Conservation (phyloP, 2,113 vertebrate species). For the Eidolon helvum region DNA sequence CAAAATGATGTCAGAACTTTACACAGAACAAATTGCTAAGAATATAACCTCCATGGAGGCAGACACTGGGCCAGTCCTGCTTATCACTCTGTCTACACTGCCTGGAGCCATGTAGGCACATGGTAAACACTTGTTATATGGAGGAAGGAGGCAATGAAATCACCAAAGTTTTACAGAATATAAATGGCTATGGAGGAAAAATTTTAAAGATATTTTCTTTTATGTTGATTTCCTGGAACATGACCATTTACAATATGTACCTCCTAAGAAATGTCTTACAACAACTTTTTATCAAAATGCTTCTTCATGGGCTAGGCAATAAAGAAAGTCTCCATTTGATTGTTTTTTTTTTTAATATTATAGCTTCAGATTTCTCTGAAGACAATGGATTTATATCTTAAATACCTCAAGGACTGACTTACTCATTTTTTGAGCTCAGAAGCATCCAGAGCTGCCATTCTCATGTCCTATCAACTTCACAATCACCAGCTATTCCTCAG, state of each 20-base stretch:
- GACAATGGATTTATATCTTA: background rate
- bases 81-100: background rate
- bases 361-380: background rate
- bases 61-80: background rate
- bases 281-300: background rate
- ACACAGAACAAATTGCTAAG: background rate
- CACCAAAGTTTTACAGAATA: background rate
- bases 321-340: background rate
- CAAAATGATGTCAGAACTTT: background rate
- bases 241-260: background rate
- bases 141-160: background rate
- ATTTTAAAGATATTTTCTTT: background rate
- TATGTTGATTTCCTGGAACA: background rate
- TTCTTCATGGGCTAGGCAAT: background rate
- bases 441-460: background rate
- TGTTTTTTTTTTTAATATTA: background rate
- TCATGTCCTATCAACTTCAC: background rate
- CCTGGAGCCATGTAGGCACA: background rate
- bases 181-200: background rate
- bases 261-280: background rate
- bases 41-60: background rate
- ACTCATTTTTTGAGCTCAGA: background rate
- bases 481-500: background rate
- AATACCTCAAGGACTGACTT: background rate
- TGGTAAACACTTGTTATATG: background rate